Conservation (phyloP, 1,140 invertebrate species). For the Lethrus apterus region DNA sequence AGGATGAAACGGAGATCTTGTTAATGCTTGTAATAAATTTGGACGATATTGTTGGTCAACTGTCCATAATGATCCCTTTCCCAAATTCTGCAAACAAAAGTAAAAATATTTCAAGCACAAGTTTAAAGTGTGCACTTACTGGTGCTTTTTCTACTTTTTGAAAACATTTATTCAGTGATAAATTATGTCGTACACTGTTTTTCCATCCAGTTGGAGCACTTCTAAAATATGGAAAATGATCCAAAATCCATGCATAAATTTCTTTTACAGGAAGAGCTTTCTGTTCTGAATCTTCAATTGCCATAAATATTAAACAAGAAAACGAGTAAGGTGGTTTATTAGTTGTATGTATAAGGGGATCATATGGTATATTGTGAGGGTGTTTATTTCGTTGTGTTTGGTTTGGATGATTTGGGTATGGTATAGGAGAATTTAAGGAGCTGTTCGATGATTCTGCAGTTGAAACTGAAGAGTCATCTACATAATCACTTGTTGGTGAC, state of each 20-base stretch:
- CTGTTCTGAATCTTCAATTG: slow-evolving; percentile 83
- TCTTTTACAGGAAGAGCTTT: slow-evolving; percentile 91
- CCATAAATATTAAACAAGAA: slow-evolving; percentile 95
- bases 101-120: slow-evolving; percentile 15
- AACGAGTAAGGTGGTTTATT: slow-evolving; percentile 93
- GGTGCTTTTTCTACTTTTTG: slow-evolving; percentile 89
- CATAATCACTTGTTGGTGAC: slow-evolving; percentile 41
- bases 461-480: slow-evolving; percentile 40
- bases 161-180: slow-evolving; percentile 95
- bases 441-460: slow-evolving; percentile 37
- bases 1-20: slow-evolving; percentile 75
- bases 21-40: slow-evolving; percentile 75
- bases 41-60: slow-evolving; percentile 83
- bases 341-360: slow-evolving; percentile 70
- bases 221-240: slow-evolving; percentile 95
- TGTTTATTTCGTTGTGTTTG: slow-evolving; percentile 51
- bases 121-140: slow-evolving; percentile 47
- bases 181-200: slow-evolving; percentile 92
- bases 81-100: slow-evolving; percentile 61
- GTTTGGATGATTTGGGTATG: slow-evolving; percentile 16
- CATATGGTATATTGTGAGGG: slow-evolving; percentile 65
- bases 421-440: slow-evolving; percentile 34
- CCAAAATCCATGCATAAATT: slow-evolving; percentile 96
- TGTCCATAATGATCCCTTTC: slow-evolving; percentile 92
- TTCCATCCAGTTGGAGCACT: slow-evolving; percentile 96